A percentile compares a stretch with the other conserved stretches of the same genome.
phyloP scores from a whole-genome alignment of 1,140 invertebrate species.

The Anastatus disparis region DNA sequence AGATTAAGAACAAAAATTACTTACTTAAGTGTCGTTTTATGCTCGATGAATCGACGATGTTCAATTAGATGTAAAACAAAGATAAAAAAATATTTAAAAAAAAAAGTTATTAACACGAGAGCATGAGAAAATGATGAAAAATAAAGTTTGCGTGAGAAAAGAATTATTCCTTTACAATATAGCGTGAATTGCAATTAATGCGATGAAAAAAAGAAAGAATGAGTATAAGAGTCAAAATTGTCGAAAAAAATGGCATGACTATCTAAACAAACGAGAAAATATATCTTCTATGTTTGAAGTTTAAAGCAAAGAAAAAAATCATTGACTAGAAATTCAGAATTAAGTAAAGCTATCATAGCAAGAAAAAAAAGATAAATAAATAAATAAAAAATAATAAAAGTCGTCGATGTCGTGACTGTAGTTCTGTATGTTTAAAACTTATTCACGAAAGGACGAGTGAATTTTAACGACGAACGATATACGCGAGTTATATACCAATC shows the following conservation, averaged over 20 bases:
- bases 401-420: slow-evolving; percentile 44
- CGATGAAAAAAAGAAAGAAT: neutral
- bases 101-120: too few relatives aligned
- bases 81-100: too few relatives aligned
- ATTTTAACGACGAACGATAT: neutral
- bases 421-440: slow-evolving; percentile 35
- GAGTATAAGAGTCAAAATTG: neutral
- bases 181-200: neutral
- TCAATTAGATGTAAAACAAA: slow-evolving; percentile 5
- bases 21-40: slow-evolving; percentile 24
- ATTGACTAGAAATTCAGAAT: slow-evolving; percentile 23
- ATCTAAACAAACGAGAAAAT: neutral
- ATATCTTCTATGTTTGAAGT: too few relatives aligned
- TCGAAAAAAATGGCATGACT: neutral
- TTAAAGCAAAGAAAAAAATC: slow-evolving; percentile 15
- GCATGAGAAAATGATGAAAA: neutral
- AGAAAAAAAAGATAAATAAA: neutral
- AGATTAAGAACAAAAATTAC: slow-evolving; percentile 8
- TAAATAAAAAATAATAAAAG: neutral
- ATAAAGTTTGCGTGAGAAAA: neutral
- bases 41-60: slow-evolving; percentile 29
- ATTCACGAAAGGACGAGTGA: slow-evolving; percentile 15
- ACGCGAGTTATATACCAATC: neutral
- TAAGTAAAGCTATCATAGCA: neutral
- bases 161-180: too few relatives aligned